Base-by-base conservation (phyloP, 1,140 invertebrate genomes). In the Apis cerana region DNA sequence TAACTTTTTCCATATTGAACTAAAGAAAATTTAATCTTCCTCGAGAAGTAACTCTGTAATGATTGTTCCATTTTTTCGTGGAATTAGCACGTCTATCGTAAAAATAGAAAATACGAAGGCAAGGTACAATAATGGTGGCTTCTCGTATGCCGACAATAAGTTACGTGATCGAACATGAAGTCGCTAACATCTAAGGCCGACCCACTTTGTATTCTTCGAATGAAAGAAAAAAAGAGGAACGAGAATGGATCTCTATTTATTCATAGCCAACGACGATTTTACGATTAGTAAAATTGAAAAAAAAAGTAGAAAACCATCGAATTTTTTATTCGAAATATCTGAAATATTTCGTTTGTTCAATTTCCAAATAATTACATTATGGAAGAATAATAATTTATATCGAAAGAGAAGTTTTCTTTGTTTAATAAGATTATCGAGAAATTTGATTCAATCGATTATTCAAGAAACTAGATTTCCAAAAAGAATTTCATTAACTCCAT, bases 111-210 rank as follows among this genome's bases (percentile, higher is more conserved):
- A 43, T 54, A 58, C 33, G 12, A 27, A 27, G n/a, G 56, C 15
- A 7, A 17, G 11, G 23, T 33, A 54, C n/a, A 80, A 75, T 80
- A 80, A 75, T 17, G 61, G 17, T 1, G 12, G 33, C 11, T 58
- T 75, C 33, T 33, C 75, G 64, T 78, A 62, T 2, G 33, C 4
- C 10, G 68, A 17, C 58, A 23, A 72, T 78, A 78, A 52, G 67
- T 83, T 71, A 70, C 52, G 27, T 19, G 74, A 82, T 83, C 65
- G 52, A 54, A 79, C 52, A 12, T 33, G 10, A 64, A 78, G 50
- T 79, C 54, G 23, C 15, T 64, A 27, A n/a, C 21, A 19, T 64
- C 33, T 64, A 13, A 15, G 23, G 12, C 5, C 80, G 67, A 77
- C 65, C 74, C 62, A 78, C 17, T 71, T 82, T 50, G 67, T 62